Evolutionary conservation across 2,113 vertebrate genomes (phyloP).

Genomic region (Elgaria multicarinata): DNA sequence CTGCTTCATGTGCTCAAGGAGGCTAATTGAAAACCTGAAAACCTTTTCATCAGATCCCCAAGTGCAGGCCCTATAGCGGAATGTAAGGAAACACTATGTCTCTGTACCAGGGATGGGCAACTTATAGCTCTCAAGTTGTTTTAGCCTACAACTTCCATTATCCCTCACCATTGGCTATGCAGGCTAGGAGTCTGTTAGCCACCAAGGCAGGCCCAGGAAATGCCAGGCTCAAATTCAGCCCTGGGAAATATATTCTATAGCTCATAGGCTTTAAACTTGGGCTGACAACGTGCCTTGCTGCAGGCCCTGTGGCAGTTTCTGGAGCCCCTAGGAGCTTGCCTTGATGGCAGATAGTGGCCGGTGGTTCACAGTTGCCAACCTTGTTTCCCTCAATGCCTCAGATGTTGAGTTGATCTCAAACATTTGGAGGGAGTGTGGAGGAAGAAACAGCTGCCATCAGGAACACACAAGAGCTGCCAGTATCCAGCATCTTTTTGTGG

Average conservation of each 20-base stretch:
- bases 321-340: neutral
- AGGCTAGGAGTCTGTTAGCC: neutral
- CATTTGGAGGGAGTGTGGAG: too few relatives aligned
- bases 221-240: neutral
- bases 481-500: too few relatives aligned
- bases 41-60: too few relatives aligned
- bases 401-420: neutral
- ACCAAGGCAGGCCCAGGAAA: too few relatives aligned
- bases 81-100: neutral
- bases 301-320: too few relatives aligned
- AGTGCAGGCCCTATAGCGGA: neutral
- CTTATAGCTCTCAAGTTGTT: neutral
- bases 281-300: too few relatives aligned
- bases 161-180: too few relatives aligned
- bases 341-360: neutral
- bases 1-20: neutral
- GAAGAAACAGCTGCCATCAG: too few relatives aligned
- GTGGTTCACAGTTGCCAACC: neutral
- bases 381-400: neutral
- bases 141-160: too few relatives aligned
- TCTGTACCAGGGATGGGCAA: neutral
- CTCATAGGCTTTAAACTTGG: too few relatives aligned
- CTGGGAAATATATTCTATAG: neutral
- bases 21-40: neutral
- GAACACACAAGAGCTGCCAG: too few relatives aligned